Evolutionary conservation across 2,888 invertebrate species (phyloP), one percentile per base, ranked within the genome.

Genomic region (Arrhopalites spinosus): DNA sequence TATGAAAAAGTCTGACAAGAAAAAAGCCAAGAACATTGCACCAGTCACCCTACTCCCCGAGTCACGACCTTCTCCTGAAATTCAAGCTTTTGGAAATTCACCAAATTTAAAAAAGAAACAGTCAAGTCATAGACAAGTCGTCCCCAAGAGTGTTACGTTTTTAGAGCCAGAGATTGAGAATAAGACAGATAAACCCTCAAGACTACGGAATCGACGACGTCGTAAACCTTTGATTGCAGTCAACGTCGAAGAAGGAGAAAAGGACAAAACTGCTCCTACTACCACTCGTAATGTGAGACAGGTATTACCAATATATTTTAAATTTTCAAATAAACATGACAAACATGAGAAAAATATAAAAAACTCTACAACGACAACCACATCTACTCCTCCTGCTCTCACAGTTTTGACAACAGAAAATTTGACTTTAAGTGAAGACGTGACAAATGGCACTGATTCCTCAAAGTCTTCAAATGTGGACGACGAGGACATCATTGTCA

Each of bases 361-460:
- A 53, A 53, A 53, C 23, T 8, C 25, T 25, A 11, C 13, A 59
- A 23, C 53, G 15, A 56, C 53, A n/a, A 56, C 53, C 8, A 7
- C 36, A 7, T 36, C 36, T 36, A 3, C 36, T 36, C 20, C 59
- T 59, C 25, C 20, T 59, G 15, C 59, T 59, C 59, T 25, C 53
- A 53, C 53, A 25, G 59, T 15, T 59, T 59, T 25, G 25, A 59
- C n/a, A 53, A 56, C 59, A 0, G 23, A 59, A 13, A 59, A 27
- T 59, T 59, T 59, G 59, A 59, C 59, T 29, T 20, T 5, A 50
- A 70, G 25, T 53, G 23, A 20, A 59, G 13, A 45, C 67, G n/a
- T 29, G 64, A 67, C 43, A 25, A 70, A 70, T 70, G 70, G 56
- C 70, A 30, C 20, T 69, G 53, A 69, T 50, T 50, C 23, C 50